A percentile compares a stretch with the other conserved stretches of the same genome.
Evolutionary conservation across 1,140 invertebrate species (phyloP).

Genomic region (Sycobia sp.): DNA sequence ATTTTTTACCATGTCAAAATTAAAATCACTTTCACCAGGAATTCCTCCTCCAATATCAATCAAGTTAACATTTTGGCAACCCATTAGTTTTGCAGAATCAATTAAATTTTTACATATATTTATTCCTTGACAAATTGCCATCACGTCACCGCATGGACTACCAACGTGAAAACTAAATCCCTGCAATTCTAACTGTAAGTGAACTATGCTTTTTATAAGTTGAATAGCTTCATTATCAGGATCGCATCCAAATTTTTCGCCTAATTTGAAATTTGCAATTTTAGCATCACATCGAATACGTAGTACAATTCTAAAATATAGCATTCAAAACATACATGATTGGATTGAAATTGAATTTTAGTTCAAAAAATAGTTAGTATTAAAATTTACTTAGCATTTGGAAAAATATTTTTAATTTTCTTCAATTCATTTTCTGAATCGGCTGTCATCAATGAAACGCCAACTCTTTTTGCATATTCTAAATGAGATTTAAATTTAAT

Average conservation of each 20-base stretch:
- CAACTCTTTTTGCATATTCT: conserved; percentile 75
- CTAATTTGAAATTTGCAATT: conserved; percentile 80
- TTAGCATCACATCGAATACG: conserved; percentile 88
- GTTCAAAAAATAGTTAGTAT: conserved; percentile 33
- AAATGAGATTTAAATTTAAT: conserved; percentile 90
- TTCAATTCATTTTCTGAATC: conserved; percentile 90
- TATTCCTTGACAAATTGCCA: conserved; percentile 75
- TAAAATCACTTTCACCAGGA: conserved; percentile 68
- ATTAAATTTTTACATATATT: conserved; percentile 70
- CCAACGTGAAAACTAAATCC: conserved; percentile 91
- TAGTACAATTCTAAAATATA: conserved; percentile 78
- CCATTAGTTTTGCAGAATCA: conserved; percentile 67
- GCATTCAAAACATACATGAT: neutral
- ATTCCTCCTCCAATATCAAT: conserved; percentile 87
- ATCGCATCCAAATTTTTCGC: conserved; percentile 93
- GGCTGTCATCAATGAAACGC: conserved; percentile 87
- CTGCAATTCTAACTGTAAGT: conserved; percentile 74
- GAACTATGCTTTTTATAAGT: conserved; percentile 76
- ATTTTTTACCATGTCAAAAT: conserved; percentile 72
- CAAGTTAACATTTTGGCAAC: conserved; percentile 71
- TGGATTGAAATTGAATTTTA: no score
- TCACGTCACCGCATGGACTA: conserved; percentile 76
- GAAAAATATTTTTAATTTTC: conserved; percentile 85
- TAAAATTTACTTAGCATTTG: conserved; percentile 77
- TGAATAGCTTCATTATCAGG: conserved; percentile 74